Percentiles rank a stretch among this genome's conserved stretches.
phyloP scores from a whole-genome alignment of 2,888 invertebrate genomes.

The Sesamia inferens region DNA sequence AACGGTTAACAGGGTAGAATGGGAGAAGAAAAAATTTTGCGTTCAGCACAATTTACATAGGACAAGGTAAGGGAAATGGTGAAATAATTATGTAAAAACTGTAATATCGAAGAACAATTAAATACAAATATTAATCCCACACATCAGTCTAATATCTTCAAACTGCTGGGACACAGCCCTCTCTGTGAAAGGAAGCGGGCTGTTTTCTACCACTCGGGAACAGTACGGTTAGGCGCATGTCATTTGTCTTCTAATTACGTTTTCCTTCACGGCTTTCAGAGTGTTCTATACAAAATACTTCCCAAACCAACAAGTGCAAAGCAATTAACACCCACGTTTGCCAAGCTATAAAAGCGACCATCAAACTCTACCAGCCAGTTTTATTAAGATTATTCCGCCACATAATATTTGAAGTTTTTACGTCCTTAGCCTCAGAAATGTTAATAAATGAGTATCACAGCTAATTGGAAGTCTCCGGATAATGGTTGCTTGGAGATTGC shows the following conservation, averaged over 20 bases:
- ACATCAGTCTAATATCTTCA: neutral
- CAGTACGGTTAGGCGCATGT: neutral
- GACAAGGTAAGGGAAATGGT: neutral
- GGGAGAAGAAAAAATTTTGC: neutral
- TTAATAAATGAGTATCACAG: constrained; percentile 64
- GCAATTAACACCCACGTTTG: constrained; percentile 40
- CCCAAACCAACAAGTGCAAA: constrained; percentile 25
- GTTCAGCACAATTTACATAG: no score
- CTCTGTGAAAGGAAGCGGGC: neutral
- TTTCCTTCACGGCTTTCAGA: neutral
- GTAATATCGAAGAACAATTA: neutral
- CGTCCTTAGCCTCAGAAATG: constrained; percentile 45
- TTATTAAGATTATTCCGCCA: constrained; percentile 62
- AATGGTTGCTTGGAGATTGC: constrained; percentile 65
- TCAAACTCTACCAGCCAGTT: constrained; percentile 42
- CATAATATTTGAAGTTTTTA: constrained; percentile 65
- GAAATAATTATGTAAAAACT: neutral
- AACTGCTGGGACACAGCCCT: neutral
- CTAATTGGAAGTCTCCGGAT: constrained; percentile 65
- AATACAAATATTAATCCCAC: neutral
- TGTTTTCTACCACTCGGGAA: neutral
- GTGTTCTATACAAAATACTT: constrained; percentile 3
- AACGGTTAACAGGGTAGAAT: no score
- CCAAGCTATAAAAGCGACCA: constrained; percentile 54
- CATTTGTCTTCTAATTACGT: neutral